Conservation (phyloP, 2,888 invertebrate genomes). For the Euclidia mi region DNA sequence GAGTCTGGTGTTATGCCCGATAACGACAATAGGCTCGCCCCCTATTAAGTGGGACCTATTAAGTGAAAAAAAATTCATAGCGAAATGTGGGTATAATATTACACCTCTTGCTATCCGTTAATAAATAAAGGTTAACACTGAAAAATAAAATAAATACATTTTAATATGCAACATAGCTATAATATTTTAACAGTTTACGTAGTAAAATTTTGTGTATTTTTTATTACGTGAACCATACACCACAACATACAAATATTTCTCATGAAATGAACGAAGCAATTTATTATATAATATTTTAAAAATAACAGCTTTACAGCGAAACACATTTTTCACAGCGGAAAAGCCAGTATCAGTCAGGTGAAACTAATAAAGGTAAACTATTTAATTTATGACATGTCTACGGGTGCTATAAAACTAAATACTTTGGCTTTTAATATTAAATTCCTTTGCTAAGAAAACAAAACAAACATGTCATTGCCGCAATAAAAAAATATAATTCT, state of each 20-base stretch:
- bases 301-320: constrained; percentile 15
- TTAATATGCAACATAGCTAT: no score
- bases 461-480: not conserved
- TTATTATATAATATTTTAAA: not conserved
- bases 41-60: no score
- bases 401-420: not conserved
- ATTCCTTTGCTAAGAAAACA: not conserved
- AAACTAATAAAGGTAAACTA: constrained; percentile 14
- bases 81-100: no score
- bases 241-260: not conserved
- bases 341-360: constrained; percentile 1
- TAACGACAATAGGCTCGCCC: no score
- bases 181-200: no score
- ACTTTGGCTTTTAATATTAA: constrained; percentile 1
- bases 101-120: no score
- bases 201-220: no score
- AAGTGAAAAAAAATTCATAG: no score
- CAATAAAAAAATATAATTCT: constrained; percentile 4
- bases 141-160: no score
- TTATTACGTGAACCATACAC: not conserved
- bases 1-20: no score
- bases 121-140: no score
- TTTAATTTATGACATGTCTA: constrained; percentile 18
- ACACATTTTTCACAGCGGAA: constrained; percentile 28
- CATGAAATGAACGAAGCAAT: not conserved